Conservation (phyloP, 2,113 vertebrate species). For the Maccullochella peelii region DNA sequence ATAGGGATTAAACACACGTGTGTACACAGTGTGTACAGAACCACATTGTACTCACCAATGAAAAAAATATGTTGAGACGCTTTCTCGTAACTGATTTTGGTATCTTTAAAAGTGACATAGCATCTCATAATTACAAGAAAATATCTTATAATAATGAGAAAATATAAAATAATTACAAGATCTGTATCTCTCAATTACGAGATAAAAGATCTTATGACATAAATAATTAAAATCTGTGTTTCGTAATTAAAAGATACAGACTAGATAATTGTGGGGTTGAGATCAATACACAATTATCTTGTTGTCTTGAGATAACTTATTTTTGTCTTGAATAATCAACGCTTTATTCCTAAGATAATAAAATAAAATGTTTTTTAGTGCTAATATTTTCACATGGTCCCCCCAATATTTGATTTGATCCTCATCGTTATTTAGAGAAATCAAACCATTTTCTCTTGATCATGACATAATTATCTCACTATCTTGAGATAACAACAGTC, state of each 20-base stretch:
- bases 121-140: not conserved
- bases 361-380: not conserved
- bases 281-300: not conserved
- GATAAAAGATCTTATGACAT: not conserved
- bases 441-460: not conserved
- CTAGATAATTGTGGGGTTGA: not conserved
- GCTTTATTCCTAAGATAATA: not conserved
- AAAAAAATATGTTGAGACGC: not conserved
- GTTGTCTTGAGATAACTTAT: not conserved
- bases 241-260: not conserved
- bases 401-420: not conserved
- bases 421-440: not conserved
- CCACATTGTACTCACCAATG: not conserved
- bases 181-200: not conserved
- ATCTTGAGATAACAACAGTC: not conserved
- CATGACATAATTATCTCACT: not conserved
- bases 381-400: not conserved
- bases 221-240: not conserved
- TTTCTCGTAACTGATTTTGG: not conserved
- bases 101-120: not conserved
- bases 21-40: not conserved
- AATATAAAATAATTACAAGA: not conserved
- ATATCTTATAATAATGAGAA: not conserved
- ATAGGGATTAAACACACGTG: not conserved
- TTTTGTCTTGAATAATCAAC: not conserved